Base-by-base conservation (phyloP, 2,113 vertebrate species). In the Gasterosteus nipponicus region DNA sequence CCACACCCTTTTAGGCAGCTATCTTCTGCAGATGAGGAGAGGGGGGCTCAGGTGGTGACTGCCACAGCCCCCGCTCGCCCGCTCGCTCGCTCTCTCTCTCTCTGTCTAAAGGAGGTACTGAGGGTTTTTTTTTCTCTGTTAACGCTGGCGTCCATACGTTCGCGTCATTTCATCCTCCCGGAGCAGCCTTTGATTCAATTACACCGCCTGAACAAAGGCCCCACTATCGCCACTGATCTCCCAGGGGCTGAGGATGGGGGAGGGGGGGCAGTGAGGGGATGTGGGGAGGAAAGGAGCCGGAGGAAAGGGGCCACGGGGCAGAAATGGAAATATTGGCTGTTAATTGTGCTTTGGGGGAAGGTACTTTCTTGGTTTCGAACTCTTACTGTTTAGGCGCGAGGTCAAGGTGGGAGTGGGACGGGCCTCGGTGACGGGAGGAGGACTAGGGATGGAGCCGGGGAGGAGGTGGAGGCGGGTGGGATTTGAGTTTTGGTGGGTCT, bases 1-100 rank as follows among this genome's bases (percentile, higher is more conserved):
- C 93, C 93, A 93, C 93, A 93, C 93, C 93, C 93, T 93, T 93
- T 91, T 82, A 92, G 87, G 86, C 79, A 66, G 86, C 90, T 90
- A 89, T 83, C 91, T 89, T 89, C 90, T 93, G 92, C 92, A 93
- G 92, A 86, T 84, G 88, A 87, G 82, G 73, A 86, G 78, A 83
- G 82, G 80, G 79, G 81, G 82, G 84, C 84, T 92, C 91, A 93
- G 92, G 91, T 92, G 92, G 88, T 78, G 83, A 79, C 79, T 78
- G 85, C 85, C 87, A 86, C 83, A 89, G 75, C 87, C 81, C 69
- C 73, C 29, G 9, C 78, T 76, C 62, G 3, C 73, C 78, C 61
- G 10, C 62, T 47, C 41, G 22, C 67, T 61, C 22, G 39, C 26
- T 22, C n/a, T 18, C 58, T 47, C 42, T 33, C 68, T 65, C 31